phyloP scores from a whole-genome alignment of 1,140 invertebrate species.

The Trypoxylus dichotomus region DNA sequence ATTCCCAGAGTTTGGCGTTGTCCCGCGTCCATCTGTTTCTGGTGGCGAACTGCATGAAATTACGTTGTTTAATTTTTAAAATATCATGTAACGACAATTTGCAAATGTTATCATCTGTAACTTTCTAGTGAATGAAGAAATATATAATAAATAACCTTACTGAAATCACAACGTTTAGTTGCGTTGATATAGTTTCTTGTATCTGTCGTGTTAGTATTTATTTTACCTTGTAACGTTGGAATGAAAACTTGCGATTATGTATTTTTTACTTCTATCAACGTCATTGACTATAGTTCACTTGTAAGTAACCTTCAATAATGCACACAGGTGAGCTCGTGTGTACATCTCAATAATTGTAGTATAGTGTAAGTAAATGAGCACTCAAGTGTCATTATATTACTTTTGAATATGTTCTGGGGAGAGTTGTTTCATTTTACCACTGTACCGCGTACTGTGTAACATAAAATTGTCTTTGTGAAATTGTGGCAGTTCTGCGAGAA shows the following conservation, averaged over 20 bases:
- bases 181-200: no score
- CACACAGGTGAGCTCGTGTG: slow-evolving; percentile 8
- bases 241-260: neutral
- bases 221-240: neutral
- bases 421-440: neutral
- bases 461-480: neutral
- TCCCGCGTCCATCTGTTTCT: no score
- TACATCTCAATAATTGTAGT: slow-evolving; percentile 16
- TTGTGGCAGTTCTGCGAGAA: neutral
- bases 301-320: slow-evolving; percentile 6
- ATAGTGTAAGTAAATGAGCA: neutral
- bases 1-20: no score
- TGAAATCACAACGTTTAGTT: no score
- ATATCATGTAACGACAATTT: neutral
- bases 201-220: neutral
- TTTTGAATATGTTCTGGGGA: neutral
- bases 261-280: neutral
- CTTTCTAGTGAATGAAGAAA: no score
- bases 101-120: neutral
- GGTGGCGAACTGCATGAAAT: no score
- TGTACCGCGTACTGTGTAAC: neutral
- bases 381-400: neutral
- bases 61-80: no score
- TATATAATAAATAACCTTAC: no score
- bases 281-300: slow-evolving; percentile 13